Evolutionary conservation across 2,797 vertebrate genomes (phyloP).

Genomic region (Mastacembelus armatus): DNA sequence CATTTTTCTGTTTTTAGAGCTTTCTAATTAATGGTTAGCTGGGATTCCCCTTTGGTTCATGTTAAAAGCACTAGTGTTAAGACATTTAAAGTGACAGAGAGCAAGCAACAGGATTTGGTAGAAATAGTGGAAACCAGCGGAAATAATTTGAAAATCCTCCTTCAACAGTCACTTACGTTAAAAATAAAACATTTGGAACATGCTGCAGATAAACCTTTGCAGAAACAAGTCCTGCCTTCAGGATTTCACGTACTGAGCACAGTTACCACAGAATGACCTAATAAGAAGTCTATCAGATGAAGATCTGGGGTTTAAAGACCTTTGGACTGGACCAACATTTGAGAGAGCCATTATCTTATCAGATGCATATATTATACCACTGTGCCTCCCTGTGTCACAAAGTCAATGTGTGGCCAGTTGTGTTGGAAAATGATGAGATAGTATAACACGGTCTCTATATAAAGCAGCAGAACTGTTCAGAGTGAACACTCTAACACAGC

Average conservation of each 20-base stretch:
- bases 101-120: background rate
- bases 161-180: background rate
- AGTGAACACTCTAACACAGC: constrained; percentile 3
- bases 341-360: constrained; percentile 47
- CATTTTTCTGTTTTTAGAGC: constrained; percentile 29
- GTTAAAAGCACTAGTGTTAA: constrained; percentile 25
- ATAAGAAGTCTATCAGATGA: background rate
- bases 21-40: constrained; percentile 55
- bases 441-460: constrained; percentile 36
- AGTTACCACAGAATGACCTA: background rate
- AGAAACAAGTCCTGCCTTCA: background rate
- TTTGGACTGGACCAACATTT: constrained; percentile 1
- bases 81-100: constrained; percentile 10
- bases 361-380: constrained; percentile 44
- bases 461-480: constrained; percentile 28
- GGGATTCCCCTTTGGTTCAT: constrained; percentile 33
- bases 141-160: background rate
- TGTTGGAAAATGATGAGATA: constrained; percentile 24
- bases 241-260: background rate
- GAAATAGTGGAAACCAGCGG: constrained; percentile 1
- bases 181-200: background rate
- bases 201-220: background rate
- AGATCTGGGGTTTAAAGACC: constrained; percentile 9
- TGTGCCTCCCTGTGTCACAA: constrained; percentile 45
- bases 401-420: constrained; percentile 49